These are phyloP conservation scores for Apeltes quadracus DNA, from an alignment of 2,113 vertebrate species.

Conservation along the genomic window DNA sequence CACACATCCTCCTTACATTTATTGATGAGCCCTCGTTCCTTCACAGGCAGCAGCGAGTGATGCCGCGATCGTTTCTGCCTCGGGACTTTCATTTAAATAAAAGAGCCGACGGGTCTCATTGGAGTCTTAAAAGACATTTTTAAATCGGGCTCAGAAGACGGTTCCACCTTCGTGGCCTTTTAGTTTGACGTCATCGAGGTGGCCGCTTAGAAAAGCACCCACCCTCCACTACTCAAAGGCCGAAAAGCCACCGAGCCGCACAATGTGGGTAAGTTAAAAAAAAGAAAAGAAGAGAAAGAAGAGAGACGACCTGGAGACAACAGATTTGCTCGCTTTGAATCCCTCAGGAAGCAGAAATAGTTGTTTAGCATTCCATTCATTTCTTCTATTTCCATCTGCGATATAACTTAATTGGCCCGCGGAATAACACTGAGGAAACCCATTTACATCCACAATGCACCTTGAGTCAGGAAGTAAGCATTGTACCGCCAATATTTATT, in stretches of 20 bases:
- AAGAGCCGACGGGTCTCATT: neutral
- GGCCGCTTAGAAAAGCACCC: neutral
- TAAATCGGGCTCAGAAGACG: neutral
- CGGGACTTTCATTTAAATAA: neutral
- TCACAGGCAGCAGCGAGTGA: conserved; percentile 2
- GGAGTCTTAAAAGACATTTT: neutral
- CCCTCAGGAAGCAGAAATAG: neutral
- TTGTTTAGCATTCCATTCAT: neutral
- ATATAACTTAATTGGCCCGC: neutral
- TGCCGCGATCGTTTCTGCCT: neutral
- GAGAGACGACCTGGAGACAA: neutral
- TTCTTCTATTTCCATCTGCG: neutral
- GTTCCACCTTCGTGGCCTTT: neutral
- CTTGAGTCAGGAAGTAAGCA: neutral
- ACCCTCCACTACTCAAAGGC: neutral
- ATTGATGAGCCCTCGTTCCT: conserved; percentile 20
- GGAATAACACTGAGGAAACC: neutral
- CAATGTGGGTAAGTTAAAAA: conserved; percentile 20
- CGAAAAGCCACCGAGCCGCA: neutral
- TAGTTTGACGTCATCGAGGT: conserved; percentile 13
- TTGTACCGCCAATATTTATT: neutral
- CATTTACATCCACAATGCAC: neutral
- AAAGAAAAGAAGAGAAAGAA: neutral
- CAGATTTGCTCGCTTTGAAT: neutral
- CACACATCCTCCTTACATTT: conserved; percentile 9